Base-by-base conservation (phyloP, 1,140 invertebrate genomes). In the Chymomyza costata region DNA sequence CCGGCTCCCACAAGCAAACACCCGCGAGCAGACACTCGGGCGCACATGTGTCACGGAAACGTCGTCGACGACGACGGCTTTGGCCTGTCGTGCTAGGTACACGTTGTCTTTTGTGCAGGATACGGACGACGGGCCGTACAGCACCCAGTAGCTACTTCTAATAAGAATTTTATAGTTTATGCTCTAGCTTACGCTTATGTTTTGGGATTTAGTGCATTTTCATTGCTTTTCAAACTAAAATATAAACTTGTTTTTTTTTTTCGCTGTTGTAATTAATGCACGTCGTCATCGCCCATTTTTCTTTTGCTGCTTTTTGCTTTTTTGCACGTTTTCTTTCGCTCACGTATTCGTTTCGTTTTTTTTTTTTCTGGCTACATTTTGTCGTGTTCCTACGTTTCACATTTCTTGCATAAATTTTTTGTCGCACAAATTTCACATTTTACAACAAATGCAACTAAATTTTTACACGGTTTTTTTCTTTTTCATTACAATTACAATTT, bases 271-370 rank as follows among this genome's bases (percentile, higher is more conserved):
- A 78, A 71, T 76, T 71, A 78, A 54, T 61, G 56, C 61, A 78
- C 63, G 51, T 52, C 63, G 58, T 69, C 53, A 66, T 69, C 66
- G 63, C 69, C 69, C 64, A 60, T 63, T 67, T 67, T 80, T 57
- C 55, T 39, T 51, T 31, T 43, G 39, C 56, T 49, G 53, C 43
- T 64, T 45, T n/a, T 39, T 64, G 35, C 46, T 49, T 78, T n/a
- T 68, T 71, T 58, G 65, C 67, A 73, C 67, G 84, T 86, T 86
- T 85, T 73, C 85, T 84, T 87, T 86, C 84, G 83, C 74, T 69
- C 85, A 83, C 86, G 86, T 85, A 86, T 66, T 76, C 74, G 80
- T 67, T 46, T 70, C 43, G 41, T 39, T 38, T 25, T 31, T 48
- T 46, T 17, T 35, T 37, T 56, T 56, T 35, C 35, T 65, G 64